phyloP scores from a whole-genome alignment of 2,888 invertebrate genomes.

The Drosophila trichaetosa region DNA sequence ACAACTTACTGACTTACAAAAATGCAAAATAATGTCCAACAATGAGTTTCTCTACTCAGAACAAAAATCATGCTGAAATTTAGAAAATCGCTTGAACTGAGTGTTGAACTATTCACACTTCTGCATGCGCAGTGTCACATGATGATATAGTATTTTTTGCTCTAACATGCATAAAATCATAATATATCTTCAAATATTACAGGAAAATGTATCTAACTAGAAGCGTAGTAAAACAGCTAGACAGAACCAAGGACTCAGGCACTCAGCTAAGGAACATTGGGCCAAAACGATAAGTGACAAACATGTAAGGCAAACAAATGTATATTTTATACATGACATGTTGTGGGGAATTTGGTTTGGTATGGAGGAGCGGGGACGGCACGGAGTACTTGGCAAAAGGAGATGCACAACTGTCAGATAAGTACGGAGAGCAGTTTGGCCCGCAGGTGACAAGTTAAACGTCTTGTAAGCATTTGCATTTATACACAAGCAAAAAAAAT shows the following conservation, averaged over 20 bases:
- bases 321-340: conserved; percentile 62
- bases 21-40: background rate
- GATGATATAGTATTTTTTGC: conserved; percentile 39
- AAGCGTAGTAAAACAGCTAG: conserved; percentile 28
- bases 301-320: conserved; percentile 77
- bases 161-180: conserved; percentile 72
- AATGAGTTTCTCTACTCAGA: background rate
- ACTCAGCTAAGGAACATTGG: conserved; percentile 57
- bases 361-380: background rate
- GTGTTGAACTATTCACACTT: conserved; percentile 7
- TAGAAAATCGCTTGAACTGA: background rate
- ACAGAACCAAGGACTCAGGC: conserved; percentile 32
- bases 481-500: conserved; percentile 15
- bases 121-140: conserved; percentile 1
- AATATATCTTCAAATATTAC: conserved; percentile 58
- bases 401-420: conserved; percentile 80
- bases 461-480: conserved; percentile 76
- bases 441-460: conserved; percentile 81
- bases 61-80: background rate
- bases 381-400: conserved; percentile 18
- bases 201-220: conserved; percentile 23
- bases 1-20: background rate
- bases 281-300: conserved; percentile 76
- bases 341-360: background rate
- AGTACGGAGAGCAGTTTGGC: conserved; percentile 69